Percentiles rank a stretch among this genome's conserved stretches.
These are phyloP conservation scores for Gymnocheta viridis DNA, from an alignment of 2,888 invertebrate species.

Conservation along the genomic window DNA sequence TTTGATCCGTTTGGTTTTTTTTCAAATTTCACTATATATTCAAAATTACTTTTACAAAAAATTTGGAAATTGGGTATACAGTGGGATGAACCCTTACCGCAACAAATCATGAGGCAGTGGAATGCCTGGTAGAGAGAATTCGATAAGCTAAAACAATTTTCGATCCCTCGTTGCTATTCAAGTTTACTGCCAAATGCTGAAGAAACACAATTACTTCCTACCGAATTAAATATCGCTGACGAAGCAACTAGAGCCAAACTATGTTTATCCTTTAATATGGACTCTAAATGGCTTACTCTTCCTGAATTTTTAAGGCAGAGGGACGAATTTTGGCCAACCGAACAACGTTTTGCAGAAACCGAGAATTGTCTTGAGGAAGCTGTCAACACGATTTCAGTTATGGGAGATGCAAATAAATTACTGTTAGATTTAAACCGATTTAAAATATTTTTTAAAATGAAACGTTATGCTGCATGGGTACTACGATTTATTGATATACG, in stretches of 20 bases:
- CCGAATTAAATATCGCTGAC: too few relatives aligned
- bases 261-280: too few relatives aligned
- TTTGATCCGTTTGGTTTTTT: too few relatives aligned
- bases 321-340: conserved; percentile 21
- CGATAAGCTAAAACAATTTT: conserved; percentile 39
- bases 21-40: too few relatives aligned
- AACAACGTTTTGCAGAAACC: not conserved
- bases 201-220: too few relatives aligned
- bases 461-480: conserved; percentile 29
- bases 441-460: conserved; percentile 10
- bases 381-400: not conserved
- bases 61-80: conserved; percentile 37
- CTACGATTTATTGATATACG: not conserved
- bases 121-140: conserved; percentile 47
- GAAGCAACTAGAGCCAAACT: too few relatives aligned
- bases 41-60: conserved; percentile 34
- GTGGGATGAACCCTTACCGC: conserved; percentile 64
- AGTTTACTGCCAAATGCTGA: conserved; percentile 9
- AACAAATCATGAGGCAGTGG: conserved; percentile 36
- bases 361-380: conserved; percentile 1
- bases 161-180: conserved; percentile 52
- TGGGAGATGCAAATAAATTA: not conserved
- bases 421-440: not conserved
- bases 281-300: too few relatives aligned
- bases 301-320: conserved; percentile 15